Base-by-base conservation (phyloP, 2,797 vertebrate species). In the Allobates femoralis region DNA sequence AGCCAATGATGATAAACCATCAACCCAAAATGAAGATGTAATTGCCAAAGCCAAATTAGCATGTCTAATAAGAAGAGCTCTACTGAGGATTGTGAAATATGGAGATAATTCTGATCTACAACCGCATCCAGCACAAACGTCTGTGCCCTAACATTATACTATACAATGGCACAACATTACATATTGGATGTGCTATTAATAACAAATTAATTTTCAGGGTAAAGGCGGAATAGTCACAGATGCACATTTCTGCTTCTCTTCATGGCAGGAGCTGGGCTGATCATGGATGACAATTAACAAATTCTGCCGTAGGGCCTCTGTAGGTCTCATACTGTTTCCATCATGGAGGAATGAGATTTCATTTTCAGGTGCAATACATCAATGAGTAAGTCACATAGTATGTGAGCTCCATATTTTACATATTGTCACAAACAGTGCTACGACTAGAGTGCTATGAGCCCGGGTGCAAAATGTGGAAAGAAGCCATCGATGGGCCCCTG, bases 31-130 rank as follows among this genome's bases (percentile, higher is more conserved):
- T 32, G 37, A 37, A 1, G 50, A 71, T 32, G n/a, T 34, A 55
- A 23, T n/a, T 82, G 80, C 80, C 66, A 82, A 71, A 55, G 3
- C 18, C 51, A 82, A 66, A 82, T 82, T 56, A 82, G 80, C 64
- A 81, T 37, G 79, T 69, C 79, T 82, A 37, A 82, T 55, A 53
- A 37, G 46, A 69, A 55, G 2, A 82, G 53, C 53, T 71, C 55
- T 55, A 67, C 14, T 23, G 23, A 82, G 8, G 34, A 56, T 18
- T 32, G 32, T 55, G 23, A 71, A 71, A 82, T 34, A 56, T 71
- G 51, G 53, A n/a, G 30, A 71, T 26, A 56, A 55, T 18, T 8
- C 7, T 19, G 50, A 56, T 37, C 23, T 71, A n/a, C 67, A 46
- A 21, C 34, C 0, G 18, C 34, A 41, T 41, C 34, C 34, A 23